Evolutionary conservation across 35 echinoderm and acorn worm species (phyloP).

Genomic region (Lytechinus variegatus): DNA sequence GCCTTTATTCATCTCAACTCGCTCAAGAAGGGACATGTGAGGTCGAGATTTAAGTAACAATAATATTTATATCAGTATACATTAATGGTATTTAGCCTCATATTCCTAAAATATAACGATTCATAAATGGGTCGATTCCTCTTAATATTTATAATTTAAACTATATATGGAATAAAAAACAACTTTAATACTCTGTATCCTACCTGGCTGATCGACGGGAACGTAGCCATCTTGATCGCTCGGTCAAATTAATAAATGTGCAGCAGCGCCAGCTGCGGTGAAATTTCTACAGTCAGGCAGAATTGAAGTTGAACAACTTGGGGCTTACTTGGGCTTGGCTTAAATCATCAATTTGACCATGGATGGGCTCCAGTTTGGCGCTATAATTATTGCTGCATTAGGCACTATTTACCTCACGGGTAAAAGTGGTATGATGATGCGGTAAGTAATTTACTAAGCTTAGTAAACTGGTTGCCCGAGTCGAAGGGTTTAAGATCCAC

Average conservation of each 20-base stretch:
- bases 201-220: slow-evolving; percentile 65
- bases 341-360: slow-evolving; percentile 28
- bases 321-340: not conserved
- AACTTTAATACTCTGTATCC: not conserved
- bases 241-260: not conserved
- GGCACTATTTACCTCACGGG: slow-evolving; percentile 67
- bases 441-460: slow-evolving; percentile 21
- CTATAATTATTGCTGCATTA: slow-evolving; percentile 64
- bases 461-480: no score
- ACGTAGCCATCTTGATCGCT: slow-evolving; percentile 58
- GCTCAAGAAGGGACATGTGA: not conserved
- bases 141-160: not conserved
- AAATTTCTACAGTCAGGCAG: not conserved
- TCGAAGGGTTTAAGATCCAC: no score
- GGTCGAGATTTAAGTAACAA: not conserved
- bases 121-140: not conserved
- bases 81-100: not conserved
- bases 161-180: not conserved
- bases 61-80: not conserved
- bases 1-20: not conserved
- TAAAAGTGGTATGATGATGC: slow-evolving; percentile 54
- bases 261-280: slow-evolving; percentile 23
- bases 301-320: not conserved
- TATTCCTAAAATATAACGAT: not conserved
- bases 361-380: slow-evolving; percentile 53